Evolutionary conservation across 2,888 invertebrate genomes (phyloP).

Genomic region (Plutella xylostella): DNA sequence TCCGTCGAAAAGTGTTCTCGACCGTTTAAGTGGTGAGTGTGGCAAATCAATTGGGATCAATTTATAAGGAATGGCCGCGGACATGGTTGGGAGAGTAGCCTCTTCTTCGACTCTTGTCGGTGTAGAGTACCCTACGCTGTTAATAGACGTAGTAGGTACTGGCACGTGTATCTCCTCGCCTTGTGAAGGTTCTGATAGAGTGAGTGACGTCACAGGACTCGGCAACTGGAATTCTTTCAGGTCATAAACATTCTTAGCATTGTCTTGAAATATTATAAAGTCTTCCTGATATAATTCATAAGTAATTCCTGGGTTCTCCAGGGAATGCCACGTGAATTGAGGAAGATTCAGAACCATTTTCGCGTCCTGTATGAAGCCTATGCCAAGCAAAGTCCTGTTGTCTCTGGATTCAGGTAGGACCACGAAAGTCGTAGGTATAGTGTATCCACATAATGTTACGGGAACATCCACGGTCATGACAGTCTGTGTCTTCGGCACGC

Average conservation of each 20-base stretch:
- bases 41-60: background rate
- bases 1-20: background rate
- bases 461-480: constrained; percentile 7
- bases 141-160: no score
- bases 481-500: constrained; percentile 8
- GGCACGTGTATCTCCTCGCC: no score
- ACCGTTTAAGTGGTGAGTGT: background rate
- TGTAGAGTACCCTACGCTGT: no score
- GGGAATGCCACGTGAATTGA: constrained; percentile 17
- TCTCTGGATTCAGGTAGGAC: constrained; percentile 18
- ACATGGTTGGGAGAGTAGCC: no score
- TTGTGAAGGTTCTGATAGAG: no score
- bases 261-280: background rate
- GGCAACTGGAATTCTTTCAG: no score
- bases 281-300: constrained; percentile 13
- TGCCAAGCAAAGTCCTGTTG: constrained; percentile 19
- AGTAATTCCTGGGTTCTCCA: constrained; percentile 18
- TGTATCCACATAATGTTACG: constrained; percentile 9
- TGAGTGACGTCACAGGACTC: no score
- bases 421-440: constrained; percentile 17
- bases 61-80: no score
- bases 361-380: constrained; percentile 21
- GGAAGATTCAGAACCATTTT: constrained; percentile 23
- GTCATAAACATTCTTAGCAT: no score
- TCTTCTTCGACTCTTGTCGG: no score